Evolutionary conservation across 2,888 invertebrate genomes (phyloP), one percentile per base, ranked within the genome.

Genomic region (Catocala fraxini): DNA sequence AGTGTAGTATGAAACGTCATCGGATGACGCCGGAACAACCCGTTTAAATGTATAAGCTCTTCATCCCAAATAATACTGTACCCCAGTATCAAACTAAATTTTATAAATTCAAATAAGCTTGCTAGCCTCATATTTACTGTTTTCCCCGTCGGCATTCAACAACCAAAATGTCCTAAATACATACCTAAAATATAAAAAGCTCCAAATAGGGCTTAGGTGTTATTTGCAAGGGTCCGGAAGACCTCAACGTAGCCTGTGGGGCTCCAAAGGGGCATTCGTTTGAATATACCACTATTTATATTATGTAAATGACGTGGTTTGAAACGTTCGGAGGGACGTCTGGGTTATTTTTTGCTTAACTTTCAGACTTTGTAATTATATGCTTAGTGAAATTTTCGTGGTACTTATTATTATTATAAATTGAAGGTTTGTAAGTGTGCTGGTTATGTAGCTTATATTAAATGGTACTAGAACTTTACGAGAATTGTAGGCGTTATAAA

Each of bases 151-250:
- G 9, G 6, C 35, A 39, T 9, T 9, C 35, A 9, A 1, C 35
- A 15, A 35, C 51, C 25, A 5, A 41, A 25, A 12, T 43, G 48
- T 13, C 33, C 15, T 41, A 56, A 47, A 39, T 47, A 12, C 51
- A 56, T 6, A 49, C 9, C 9, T 33, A 54, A 45, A 47, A 25
- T 15, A 13, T 46, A 51, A 52, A 51, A 51, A 39, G 15, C 35
- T 43, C 10, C 12, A 13, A 39, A 39, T 43, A 52, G 56, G n/a
- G 43, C 47, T 57, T 63, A 47, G 47, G 42, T 42, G 62, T 62
- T 68, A 70, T 70, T 70, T 70, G 59, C 56, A 48, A 58, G 64
- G 73, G 70, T 70, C 55, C 63, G 77, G 70, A 77, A 71, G 63
- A 46, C 46, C 39, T 56, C 52, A 6, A 48, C 51, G 57, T 57